Conservation (phyloP, 1,140 invertebrate genomes). For the Philopotamus ludificatus region DNA sequence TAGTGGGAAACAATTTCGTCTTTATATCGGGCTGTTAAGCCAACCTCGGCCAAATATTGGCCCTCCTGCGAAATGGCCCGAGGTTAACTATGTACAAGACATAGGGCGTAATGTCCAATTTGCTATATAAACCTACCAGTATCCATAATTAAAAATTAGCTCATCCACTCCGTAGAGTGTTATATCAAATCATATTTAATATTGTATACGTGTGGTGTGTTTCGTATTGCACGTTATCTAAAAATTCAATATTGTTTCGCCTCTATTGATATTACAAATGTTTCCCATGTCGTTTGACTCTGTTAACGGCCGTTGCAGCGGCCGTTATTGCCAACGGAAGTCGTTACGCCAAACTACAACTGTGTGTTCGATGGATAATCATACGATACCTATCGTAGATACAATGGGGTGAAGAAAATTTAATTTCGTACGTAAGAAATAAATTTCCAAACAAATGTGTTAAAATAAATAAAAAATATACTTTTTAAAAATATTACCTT, state of each 20-base stretch:
- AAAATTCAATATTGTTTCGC: constrained; percentile 37
- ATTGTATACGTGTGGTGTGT: too few species aligned
- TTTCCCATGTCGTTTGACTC: constrained; percentile 36
- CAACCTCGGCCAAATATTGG: constrained; percentile 33
- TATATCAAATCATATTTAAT: too few species aligned
- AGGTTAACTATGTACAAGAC: too few species aligned
- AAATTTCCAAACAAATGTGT: not conserved
- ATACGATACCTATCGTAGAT: constrained; percentile 14
- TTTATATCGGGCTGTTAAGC: constrained; percentile 37
- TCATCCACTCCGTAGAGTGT: too few species aligned
- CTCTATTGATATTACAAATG: constrained; percentile 39
- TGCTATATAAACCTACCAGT: too few species aligned
- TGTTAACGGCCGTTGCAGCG: constrained; percentile 34
- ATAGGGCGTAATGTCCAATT: too few species aligned
- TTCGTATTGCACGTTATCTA: constrained; percentile 11
- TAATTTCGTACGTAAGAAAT: not conserved
- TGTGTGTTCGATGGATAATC: constrained; percentile 34
- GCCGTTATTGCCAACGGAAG: constrained; percentile 36
- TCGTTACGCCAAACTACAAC: constrained; percentile 32
- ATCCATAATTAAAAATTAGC: too few species aligned
- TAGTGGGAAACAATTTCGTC: constrained; percentile 40
- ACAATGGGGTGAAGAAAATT: not conserved
- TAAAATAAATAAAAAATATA: too few species aligned
- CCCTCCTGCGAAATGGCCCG: constrained; percentile 6
- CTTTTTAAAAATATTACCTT: too few species aligned